Evolutionary conservation across 2,113 vertebrate genomes (phyloP).

Genomic region (Lucifuga dentata): DNA sequence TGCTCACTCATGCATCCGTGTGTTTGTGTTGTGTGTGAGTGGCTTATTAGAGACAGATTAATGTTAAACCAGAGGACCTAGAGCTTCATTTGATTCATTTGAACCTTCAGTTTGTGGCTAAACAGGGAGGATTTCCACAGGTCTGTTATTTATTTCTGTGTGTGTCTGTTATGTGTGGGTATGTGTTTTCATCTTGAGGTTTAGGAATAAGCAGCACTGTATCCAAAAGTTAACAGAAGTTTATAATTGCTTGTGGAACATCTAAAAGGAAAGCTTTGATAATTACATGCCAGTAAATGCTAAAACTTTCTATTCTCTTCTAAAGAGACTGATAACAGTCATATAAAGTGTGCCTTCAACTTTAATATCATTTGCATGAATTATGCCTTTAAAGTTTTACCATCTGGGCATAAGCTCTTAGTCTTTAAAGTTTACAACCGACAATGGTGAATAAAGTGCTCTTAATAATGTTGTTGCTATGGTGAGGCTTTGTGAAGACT

Average conservation of each 20-base stretch:
- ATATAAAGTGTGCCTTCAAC: not conserved
- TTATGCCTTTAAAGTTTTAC: not conserved
- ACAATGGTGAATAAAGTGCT: not conserved
- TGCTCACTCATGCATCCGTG: not conserved
- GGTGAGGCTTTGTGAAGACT: conserved; percentile 2
- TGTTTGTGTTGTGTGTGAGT: not conserved
- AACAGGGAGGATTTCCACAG: not conserved
- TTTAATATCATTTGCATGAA: conserved; percentile 7
- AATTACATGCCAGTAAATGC: not conserved
- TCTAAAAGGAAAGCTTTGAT: not conserved
- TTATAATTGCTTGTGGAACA: too few species aligned
- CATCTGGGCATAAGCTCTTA: not conserved
- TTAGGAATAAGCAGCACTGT: too few species aligned
- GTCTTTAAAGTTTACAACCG: conserved; percentile 4
- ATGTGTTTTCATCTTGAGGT: not conserved
- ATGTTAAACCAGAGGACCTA: too few species aligned
- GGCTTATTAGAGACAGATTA: not conserved
- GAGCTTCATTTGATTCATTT: too few species aligned
- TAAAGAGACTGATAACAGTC: not conserved
- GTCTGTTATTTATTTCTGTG: not conserved
- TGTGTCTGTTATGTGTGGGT: not conserved
- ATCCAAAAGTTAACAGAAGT: too few species aligned
- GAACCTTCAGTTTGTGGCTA: too few species aligned
- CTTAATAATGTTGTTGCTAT: too few species aligned
- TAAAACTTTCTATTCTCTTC: not conserved